phyloP scores from a whole-genome alignment of 2,888 invertebrate genomes.

The Cheilosia vernalis region DNA sequence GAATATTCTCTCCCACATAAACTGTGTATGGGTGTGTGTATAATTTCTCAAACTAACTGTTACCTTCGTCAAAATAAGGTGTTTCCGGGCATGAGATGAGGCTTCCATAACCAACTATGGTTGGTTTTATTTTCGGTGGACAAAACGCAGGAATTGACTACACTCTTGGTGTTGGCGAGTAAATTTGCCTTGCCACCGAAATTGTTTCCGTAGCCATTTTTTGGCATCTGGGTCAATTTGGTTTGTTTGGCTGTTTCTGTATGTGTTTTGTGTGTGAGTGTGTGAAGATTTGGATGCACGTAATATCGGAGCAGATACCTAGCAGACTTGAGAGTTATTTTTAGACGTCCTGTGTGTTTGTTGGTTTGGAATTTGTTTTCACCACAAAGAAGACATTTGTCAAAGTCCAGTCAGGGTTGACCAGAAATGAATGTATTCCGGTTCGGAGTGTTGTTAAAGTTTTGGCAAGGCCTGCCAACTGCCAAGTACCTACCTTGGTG shows the following conservation, averaged over 20 bases:
- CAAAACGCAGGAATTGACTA: neutral
- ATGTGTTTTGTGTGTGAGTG: neutral
- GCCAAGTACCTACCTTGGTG: neutral
- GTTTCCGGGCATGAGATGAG: neutral
- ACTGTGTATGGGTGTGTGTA: constrained; percentile 10
- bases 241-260: neutral
- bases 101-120: constrained; percentile 1
- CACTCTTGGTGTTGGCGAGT: constrained; percentile 10
- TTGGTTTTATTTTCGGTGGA: neutral
- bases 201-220: constrained; percentile 23
- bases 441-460: constrained; percentile 10
- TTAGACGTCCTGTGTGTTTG: neutral
- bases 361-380: constrained; percentile 20
- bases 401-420: constrained; percentile 42
- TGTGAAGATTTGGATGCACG: neutral
- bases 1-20: neutral
- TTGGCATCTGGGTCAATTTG: constrained; percentile 17
- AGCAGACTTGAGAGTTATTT: constrained; percentile 29
- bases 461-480: constrained; percentile 6
- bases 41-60: constrained; percentile 34
- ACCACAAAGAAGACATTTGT: constrained; percentile 37
- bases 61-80: constrained; percentile 44
- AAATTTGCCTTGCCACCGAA: constrained; percentile 18
- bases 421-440: constrained; percentile 35
- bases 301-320: constrained; percentile 23